These are phyloP conservation scores for Tadarida brasiliensis DNA, from an alignment of 2,797 vertebrate species.

Conservation along the genomic window DNA sequence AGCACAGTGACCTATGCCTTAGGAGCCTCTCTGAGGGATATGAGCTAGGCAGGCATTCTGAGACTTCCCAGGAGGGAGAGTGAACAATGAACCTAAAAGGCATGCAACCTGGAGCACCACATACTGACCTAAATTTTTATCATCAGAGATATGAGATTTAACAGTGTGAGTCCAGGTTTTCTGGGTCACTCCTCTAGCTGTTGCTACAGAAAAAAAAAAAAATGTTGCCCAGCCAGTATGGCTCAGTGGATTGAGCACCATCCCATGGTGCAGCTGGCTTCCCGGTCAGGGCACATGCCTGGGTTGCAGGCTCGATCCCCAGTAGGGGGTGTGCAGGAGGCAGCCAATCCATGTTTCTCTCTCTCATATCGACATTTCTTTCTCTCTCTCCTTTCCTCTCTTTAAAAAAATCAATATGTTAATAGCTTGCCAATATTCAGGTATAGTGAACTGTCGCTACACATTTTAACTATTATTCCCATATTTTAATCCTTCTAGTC, in stretches of 20 bases:
- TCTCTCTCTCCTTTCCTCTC: too few species aligned
- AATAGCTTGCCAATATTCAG: background rate
- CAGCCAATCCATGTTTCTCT: too few species aligned
- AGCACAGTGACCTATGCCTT: background rate
- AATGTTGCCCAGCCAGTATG: too few species aligned
- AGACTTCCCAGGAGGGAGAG: background rate
- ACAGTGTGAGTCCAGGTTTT: background rate
- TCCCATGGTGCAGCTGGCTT: too few species aligned
- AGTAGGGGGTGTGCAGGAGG: too few species aligned
- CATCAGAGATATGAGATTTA: background rate
- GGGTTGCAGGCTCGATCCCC: too few species aligned
- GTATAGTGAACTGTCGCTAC: background rate
- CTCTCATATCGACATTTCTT: too few species aligned
- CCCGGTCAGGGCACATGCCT: too few species aligned
- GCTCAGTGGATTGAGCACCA: too few species aligned
- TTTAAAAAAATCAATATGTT: background rate
- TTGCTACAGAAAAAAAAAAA: background rate
- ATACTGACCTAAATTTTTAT: background rate
- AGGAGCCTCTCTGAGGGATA: background rate
- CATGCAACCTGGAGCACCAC: background rate
- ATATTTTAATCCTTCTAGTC: constrained; percentile 45
- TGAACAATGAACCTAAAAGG: background rate
- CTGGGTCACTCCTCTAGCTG: background rate
- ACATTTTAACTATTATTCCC: constrained; percentile 47
- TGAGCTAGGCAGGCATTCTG: background rate